Evolutionary conservation across 2,113 vertebrate species (phyloP).

Genomic region (Ochotona curzoniae): DNA sequence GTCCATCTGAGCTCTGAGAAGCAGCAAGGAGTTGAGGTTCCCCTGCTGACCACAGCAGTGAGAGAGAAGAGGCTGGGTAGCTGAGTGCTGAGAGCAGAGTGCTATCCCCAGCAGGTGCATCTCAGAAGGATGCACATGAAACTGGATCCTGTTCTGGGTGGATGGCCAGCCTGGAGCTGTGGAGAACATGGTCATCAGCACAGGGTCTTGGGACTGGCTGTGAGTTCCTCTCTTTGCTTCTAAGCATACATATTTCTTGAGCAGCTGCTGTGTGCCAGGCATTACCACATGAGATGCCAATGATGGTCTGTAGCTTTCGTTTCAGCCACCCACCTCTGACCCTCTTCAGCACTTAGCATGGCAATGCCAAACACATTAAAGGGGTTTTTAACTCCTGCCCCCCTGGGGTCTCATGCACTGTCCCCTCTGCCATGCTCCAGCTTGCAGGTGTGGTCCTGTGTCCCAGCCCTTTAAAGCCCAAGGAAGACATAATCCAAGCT

Average conservation of each 20-base stretch:
- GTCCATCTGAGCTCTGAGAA: background rate
- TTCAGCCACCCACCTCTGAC: background rate
- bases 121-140: background rate
- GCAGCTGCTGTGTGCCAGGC: background rate
- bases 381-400: background rate
- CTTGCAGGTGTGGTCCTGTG: background rate
- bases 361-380: background rate
- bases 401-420: background rate
- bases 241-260: background rate
- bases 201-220: background rate
- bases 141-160: background rate
- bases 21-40: fast-evolving
- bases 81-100: too few relatives aligned
- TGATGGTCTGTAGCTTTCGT: background rate
- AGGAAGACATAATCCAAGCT: background rate
- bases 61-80: background rate
- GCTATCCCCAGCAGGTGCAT: background rate
- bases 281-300: background rate
- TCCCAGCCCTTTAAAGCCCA: background rate
- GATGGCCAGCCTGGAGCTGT: background rate
- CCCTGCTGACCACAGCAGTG: background rate
- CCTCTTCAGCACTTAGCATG: background rate
- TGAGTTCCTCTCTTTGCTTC: background rate
- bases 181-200: background rate
- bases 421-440: background rate